These are phyloP conservation scores for Forficula auricularia DNA, from an alignment of 1,140 invertebrate genomes.

Conservation along the genomic window DNA sequence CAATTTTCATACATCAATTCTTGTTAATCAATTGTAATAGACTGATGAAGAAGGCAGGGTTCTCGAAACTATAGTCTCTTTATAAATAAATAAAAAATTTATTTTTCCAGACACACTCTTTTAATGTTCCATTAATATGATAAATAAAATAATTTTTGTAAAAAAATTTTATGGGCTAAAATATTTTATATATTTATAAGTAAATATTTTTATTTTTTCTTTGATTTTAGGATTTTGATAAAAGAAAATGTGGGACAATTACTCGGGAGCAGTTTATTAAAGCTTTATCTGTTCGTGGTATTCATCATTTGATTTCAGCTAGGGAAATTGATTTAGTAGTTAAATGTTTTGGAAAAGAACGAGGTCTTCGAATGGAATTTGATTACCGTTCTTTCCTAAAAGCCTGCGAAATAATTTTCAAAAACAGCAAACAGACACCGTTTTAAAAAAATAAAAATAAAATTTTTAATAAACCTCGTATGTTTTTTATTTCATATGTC, in stretches of 20 bases:
- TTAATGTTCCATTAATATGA: too few relatives aligned
- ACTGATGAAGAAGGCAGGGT: too few relatives aligned
- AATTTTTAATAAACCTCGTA: too few relatives aligned
- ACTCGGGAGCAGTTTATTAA: constrained; percentile 36
- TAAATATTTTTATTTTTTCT: constrained; percentile 5
- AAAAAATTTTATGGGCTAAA: too few relatives aligned
- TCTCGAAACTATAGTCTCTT: too few relatives aligned
- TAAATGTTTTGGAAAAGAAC: constrained; percentile 44
- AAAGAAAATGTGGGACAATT: constrained; percentile 39
- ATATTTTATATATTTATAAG: too few relatives aligned
- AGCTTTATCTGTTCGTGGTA: constrained; percentile 36
- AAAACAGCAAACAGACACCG: constrained; percentile 25
- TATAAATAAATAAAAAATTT: too few relatives aligned
- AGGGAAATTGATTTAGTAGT: constrained; percentile 41
- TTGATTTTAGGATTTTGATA: constrained; percentile 39
- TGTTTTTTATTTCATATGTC: too few relatives aligned
- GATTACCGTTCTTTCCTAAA: constrained; percentile 39
- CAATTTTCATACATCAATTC: too few relatives aligned
- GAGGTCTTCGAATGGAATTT: constrained; percentile 37
- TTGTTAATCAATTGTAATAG: too few relatives aligned
- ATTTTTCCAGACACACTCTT: too few relatives aligned
- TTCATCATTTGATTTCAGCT: constrained; percentile 36
- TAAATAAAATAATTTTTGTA: too few relatives aligned
- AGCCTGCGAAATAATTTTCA: constrained; percentile 31
- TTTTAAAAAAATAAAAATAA: constrained; percentile 22